Evolutionary conservation across 2,888 invertebrate genomes (phyloP), one percentile per base, ranked within the genome.

Genomic region (Ctena decussata): DNA sequence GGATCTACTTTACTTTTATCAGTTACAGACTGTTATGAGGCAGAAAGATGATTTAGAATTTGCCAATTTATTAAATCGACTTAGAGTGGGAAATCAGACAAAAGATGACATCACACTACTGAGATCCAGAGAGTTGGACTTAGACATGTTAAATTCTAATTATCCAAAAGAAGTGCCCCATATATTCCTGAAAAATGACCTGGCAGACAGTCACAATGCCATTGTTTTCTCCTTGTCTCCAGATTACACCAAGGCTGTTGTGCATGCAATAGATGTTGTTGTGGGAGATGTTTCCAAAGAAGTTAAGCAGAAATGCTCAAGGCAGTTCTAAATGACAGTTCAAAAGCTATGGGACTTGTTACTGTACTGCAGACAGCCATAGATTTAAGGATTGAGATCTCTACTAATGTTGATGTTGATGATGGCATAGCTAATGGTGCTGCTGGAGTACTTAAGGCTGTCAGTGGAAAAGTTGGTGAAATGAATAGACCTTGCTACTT

Each of bases 381-480:
- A 30, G 79, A 69, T 15, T 44, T 72, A 32, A 37, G 75, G 65
- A 53, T 57, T 60, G 85, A 82, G 57, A 41, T 84, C 15, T 87
- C 49, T 32, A 39, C 27, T 27, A 87, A 87, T 37, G 44, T 84
- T 24, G 75, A 82, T 79, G 84, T 82, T 8, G 79, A 71, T 32
- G 87, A 87, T 83, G 87, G 87, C 6, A n/a, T 85, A 46, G 69
- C 75, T 24, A 87, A 87, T 83, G 85, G 80, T 53, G 84, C 81
- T 5, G 87, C 82, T 80, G 85, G 87, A 15, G 18, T 83, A 46
- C 53, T 70, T 24, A 87, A 87, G 79, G 87, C 79, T 53, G 84
- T 77, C 0, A 76, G 69, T 53, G 44, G 35, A 1, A 18, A 15
- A 15, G 30, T 69, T 30, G 39, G 24, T 71, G 44, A 41, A 8